Evolutionary conservation across 2,113 vertebrate genomes (phyloP).

Genomic region (Syngnathus scovelli): DNA sequence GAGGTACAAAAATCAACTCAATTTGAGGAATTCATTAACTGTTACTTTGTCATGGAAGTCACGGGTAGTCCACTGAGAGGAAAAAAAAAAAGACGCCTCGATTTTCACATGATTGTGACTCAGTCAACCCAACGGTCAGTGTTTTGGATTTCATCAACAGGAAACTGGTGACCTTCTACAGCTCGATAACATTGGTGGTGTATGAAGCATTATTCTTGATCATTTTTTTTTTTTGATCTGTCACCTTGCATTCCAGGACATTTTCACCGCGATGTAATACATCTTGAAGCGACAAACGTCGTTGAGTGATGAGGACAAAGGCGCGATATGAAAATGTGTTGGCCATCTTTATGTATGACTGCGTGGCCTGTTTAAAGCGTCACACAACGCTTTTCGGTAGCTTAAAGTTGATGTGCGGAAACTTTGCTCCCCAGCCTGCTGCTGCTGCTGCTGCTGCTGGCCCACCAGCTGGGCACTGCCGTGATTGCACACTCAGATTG

Average conservation of each 20-base stretch:
- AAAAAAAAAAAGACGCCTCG: neutral
- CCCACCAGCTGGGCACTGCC: constrained; percentile 61
- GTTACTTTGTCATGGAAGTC: too few relatives aligned
- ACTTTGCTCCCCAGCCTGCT: constrained; percentile 55
- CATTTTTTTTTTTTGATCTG: constrained; percentile 23
- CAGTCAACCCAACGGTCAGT: neutral
- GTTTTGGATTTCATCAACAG: neutral
- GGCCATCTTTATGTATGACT: constrained; percentile 14
- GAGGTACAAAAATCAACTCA: too few relatives aligned
- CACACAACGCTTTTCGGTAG: constrained; percentile 11
- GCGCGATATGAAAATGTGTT: constrained; percentile 24
- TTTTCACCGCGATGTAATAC: neutral
- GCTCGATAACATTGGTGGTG: too few relatives aligned
- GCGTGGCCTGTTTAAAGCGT: neutral
- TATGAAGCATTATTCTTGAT: constrained; percentile 19
- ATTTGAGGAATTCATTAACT: too few relatives aligned
- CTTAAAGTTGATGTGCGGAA: constrained; percentile 40
- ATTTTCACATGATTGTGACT: neutral
- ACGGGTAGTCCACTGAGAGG: neutral
- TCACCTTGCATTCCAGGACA: constrained; percentile 39
- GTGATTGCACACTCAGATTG: constrained; percentile 64
- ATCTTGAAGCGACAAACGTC: neutral
- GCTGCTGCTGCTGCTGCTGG: neutral
- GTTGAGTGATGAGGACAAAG: constrained; percentile 11
- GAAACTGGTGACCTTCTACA: neutral